A percentile compares a stretch with the other conserved stretches of the same genome.
phyloP scores from a whole-genome alignment of 2,113 vertebrate species.

The Muntiacus reevesi region DNA sequence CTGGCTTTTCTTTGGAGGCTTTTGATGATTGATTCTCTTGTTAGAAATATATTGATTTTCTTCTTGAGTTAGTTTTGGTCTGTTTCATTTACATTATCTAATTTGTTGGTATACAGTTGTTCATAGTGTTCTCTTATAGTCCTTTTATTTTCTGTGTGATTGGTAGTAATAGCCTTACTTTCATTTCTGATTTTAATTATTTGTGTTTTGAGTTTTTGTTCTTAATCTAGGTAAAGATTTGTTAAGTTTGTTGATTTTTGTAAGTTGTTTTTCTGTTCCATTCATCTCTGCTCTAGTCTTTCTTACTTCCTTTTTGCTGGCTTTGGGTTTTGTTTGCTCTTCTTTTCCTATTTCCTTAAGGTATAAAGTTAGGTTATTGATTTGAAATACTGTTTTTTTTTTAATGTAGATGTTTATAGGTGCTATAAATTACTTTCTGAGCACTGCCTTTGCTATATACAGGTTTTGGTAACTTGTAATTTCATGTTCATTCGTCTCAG shows the following conservation, averaged over 20 bases:
- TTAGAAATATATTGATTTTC: background rate
- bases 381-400: background rate
- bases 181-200: background rate
- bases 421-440: background rate
- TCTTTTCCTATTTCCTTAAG: background rate
- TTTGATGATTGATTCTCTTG: background rate
- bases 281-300: background rate
- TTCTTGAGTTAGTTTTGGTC: background rate
- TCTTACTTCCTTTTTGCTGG: background rate
- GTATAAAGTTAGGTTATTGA: background rate
- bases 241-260: background rate
- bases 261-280: background rate
- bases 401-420: background rate
- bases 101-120: background rate
- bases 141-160: background rate
- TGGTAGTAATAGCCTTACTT: background rate
- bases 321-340: background rate
- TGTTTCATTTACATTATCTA: background rate
- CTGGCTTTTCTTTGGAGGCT: background rate
- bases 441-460: background rate
- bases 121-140: background rate
- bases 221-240: background rate
- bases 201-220: background rate
- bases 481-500: background rate
- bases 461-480: background rate